These are phyloP conservation scores for Apteryx owenii DNA, from an alignment of 2,113 vertebrate genomes.

Conservation along the genomic window DNA sequence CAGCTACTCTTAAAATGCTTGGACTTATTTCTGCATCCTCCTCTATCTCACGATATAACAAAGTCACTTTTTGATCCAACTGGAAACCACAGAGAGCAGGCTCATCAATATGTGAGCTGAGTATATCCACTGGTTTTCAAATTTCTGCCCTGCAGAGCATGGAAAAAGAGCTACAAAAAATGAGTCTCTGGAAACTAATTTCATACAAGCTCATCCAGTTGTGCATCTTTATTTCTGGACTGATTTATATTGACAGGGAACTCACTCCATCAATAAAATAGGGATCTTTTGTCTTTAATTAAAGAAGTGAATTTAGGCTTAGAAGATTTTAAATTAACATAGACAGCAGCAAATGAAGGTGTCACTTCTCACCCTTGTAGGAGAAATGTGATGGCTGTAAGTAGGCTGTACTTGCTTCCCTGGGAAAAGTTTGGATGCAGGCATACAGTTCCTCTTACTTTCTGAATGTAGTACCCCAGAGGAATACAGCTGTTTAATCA, in stretches of 20 bases:
- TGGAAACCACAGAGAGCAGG: not conserved
- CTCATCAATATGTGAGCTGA: not conserved
- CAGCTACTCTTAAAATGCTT: too few species aligned
- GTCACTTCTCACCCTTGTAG: not conserved
- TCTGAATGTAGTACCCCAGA: not conserved
- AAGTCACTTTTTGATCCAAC: not conserved
- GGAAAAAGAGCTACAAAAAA: not conserved
- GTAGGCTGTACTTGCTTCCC: not conserved
- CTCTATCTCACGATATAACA: not conserved
- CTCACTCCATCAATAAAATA: not conserved
- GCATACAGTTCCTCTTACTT: not conserved
- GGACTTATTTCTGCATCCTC: too few species aligned
- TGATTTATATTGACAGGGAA: not conserved
- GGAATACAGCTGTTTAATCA: not conserved
- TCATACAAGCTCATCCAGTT: not conserved
- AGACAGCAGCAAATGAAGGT: not conserved
- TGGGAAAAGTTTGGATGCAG: not conserved
- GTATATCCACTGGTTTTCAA: not conserved
- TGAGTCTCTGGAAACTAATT: not conserved
- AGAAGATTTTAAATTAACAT: not conserved
- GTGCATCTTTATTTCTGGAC: not conserved
- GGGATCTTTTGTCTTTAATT: not conserved
- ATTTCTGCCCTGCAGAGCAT: not conserved
- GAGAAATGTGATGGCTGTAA: not conserved
- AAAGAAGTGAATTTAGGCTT: not conserved